Conservation (phyloP, 2,797 vertebrate species). For the Anableps anableps region DNA sequence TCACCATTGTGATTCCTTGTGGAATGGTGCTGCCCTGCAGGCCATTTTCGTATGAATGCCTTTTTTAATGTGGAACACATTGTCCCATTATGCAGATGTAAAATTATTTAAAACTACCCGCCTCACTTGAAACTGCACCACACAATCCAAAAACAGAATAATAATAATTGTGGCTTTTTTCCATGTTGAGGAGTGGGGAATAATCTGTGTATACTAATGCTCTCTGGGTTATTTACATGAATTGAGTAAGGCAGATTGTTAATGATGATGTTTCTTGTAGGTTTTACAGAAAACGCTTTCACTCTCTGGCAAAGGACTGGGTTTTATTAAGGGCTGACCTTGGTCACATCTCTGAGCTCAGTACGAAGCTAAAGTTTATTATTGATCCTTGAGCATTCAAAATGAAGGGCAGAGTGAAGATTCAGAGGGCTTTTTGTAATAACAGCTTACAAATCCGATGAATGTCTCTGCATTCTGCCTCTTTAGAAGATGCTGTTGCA, state of each 20-base stretch:
- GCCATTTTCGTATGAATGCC: slow-evolving; percentile 69
- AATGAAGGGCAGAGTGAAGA: slow-evolving; percentile 56
- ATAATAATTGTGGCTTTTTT: slow-evolving; percentile 46
- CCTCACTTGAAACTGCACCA: slow-evolving; percentile 47
- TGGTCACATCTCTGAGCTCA: slow-evolving; percentile 52
- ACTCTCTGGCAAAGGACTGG: slow-evolving; percentile 37
- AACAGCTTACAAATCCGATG: slow-evolving; percentile 43
- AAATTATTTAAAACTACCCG: slow-evolving; percentile 64
- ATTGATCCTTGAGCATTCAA: slow-evolving; percentile 58
- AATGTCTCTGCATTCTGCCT: slow-evolving; percentile 47
- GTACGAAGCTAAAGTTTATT: slow-evolving; percentile 60
- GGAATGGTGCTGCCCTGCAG: slow-evolving; percentile 73
- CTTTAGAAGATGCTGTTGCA: slow-evolving; percentile 68
- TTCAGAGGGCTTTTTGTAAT: slow-evolving; percentile 47
- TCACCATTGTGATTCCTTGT: slow-evolving; percentile 73
- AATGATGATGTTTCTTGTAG: slow-evolving; percentile 62
- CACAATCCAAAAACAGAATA: slow-evolving; percentile 49
- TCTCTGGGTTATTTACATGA: slow-evolving; percentile 66
- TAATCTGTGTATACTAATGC: slow-evolving; percentile 72
- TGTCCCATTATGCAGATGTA: slow-evolving; percentile 71
- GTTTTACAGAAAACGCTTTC: slow-evolving; percentile 52
- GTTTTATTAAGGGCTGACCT: slow-evolving; percentile 65
- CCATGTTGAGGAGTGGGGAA: slow-evolving; percentile 43
- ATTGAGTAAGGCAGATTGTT: slow-evolving; percentile 60
- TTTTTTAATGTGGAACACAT: slow-evolving; percentile 40